phyloP scores from a whole-genome alignment of 2,113 vertebrate genomes.

The Passer domesticus region DNA sequence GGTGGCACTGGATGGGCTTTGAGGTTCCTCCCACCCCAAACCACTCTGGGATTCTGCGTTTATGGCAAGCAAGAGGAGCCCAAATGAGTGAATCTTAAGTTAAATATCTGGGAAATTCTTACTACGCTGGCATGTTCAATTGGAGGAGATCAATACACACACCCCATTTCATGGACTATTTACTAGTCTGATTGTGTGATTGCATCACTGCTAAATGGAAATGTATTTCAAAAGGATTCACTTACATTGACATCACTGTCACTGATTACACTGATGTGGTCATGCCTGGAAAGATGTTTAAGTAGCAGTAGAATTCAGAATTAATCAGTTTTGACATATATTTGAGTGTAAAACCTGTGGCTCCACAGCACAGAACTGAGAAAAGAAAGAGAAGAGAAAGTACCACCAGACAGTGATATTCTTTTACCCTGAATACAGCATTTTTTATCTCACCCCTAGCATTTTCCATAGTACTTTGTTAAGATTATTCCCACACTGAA shows the following conservation, averaged over 20 bases:
- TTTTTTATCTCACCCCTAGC: not conserved
- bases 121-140: not conserved
- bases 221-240: not conserved
- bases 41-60: not conserved
- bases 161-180: not conserved
- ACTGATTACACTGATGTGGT: not conserved
- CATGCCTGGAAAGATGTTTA: slow-evolving; percentile 19
- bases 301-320: slow-evolving; percentile 4
- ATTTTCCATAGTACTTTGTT: not conserved
- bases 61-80: not conserved
- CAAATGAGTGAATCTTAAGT: not conserved
- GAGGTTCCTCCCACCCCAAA: fast-evolving
- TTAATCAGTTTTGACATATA: slow-evolving; percentile 21
- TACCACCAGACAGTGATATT: not conserved
- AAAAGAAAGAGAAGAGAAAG: not conserved
- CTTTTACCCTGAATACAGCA: not conserved
- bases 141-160: not conserved
- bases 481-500: not conserved
- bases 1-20: fast-evolving
- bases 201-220: not conserved
- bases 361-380: not conserved
- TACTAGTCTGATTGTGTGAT: not conserved
- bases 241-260: not conserved
- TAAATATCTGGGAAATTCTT: not conserved
- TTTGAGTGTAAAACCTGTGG: not conserved